Percentiles rank a stretch among this genome's conserved stretches.
Conservation (phyloP, 1,140 invertebrate species). For the Trachymyrmex septentrionalis region DNA sequence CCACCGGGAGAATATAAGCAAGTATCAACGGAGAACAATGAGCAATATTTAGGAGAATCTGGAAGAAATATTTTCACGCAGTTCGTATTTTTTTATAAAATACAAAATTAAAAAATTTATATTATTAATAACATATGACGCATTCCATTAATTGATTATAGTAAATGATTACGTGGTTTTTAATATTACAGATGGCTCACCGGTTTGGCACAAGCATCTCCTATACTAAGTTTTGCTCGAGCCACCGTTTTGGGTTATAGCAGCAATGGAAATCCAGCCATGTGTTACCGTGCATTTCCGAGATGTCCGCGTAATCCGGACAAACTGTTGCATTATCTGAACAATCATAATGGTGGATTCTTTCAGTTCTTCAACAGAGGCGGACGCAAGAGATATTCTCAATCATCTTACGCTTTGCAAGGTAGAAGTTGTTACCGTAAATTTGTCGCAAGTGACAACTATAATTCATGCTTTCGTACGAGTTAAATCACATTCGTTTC, state of each 20-base stretch:
- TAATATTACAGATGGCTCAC: constrained; percentile 59
- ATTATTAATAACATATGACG: background rate
- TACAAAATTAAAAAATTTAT: background rate
- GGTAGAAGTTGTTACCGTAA: background rate
- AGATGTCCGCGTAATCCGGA: constrained; percentile 91
- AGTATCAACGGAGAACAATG: constrained; percentile 53
- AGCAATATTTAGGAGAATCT: constrained; percentile 72
- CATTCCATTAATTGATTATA: background rate
- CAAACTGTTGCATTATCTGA: constrained; percentile 92
- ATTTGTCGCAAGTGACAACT: background rate
- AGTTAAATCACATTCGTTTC: background rate
- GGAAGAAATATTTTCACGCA: constrained; percentile 89
- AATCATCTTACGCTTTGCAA: constrained; percentile 29
- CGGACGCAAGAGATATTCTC: constrained; percentile 21
- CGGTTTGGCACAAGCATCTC: constrained; percentile 85
- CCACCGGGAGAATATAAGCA: constrained; percentile 82
- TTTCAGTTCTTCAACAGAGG: constrained; percentile 90
- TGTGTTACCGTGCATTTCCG: constrained; percentile 90
- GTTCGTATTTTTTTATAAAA: constrained; percentile 81
- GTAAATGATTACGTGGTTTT: background rate
- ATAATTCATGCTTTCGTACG: background rate
- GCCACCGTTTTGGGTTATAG: constrained; percentile 91
- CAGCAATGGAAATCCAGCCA: constrained; percentile 88
- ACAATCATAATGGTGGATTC: constrained; percentile 95
- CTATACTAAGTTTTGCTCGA: constrained; percentile 90